These are phyloP conservation scores for Hesperophylax magnus DNA, from an alignment of 1,140 invertebrate genomes.

Conservation along the genomic window DNA sequence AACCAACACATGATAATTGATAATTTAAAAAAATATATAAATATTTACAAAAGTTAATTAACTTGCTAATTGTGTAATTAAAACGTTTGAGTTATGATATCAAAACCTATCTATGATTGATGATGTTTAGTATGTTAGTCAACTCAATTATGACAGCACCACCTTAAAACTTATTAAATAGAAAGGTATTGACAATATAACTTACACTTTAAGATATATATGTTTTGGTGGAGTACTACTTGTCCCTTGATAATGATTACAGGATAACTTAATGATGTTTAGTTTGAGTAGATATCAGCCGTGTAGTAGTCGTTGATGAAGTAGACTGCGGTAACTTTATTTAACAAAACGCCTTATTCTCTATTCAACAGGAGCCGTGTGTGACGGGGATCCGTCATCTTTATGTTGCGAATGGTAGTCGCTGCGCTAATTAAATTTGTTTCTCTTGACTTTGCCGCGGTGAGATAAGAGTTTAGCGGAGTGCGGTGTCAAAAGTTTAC, in stretches of 20 bases:
- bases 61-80: no score
- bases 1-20: no score
- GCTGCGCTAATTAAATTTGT: constrained; percentile 33
- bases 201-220: no score
- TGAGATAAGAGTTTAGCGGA: constrained; percentile 12
- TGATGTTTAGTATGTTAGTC: no score
- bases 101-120: no score
- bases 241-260: not conserved
- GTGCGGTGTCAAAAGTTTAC: constrained; percentile 14
- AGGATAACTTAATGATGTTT: not conserved
- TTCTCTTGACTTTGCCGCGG: constrained; percentile 21
- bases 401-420: constrained; percentile 20
- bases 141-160: no score
- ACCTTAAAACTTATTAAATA: no score
- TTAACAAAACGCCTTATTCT: constrained; percentile 1
- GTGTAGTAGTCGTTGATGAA: not conserved
- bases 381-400: constrained; percentile 9
- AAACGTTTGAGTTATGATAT: no score
- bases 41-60: no score
- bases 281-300: not conserved
- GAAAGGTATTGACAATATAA: no score
- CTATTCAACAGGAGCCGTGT: constrained; percentile 4
- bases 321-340: not conserved
- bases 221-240: no score
- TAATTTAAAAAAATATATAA: no score